These are phyloP conservation scores for Ceuthmochares aereus DNA, from an alignment of 2,113 vertebrate genomes.

Conservation along the genomic window DNA sequence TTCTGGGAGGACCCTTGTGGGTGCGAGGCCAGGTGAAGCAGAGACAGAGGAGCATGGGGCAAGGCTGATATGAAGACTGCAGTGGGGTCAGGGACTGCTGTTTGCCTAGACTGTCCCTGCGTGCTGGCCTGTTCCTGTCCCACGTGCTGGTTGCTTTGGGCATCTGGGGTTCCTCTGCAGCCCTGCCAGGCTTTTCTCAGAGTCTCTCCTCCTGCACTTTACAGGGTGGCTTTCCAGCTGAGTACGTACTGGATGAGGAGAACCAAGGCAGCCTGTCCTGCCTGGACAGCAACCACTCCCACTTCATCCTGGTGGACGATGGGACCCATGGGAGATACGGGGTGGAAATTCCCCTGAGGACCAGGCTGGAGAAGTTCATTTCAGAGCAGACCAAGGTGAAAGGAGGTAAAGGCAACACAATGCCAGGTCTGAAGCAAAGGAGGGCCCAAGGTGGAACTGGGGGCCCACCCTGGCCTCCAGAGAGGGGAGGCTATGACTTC, in stretches of 20 bases:
- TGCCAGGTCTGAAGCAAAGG: background rate
- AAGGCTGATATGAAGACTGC: background rate
- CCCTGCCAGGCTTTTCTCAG: background rate
- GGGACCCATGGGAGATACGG: slow-evolving; percentile 89
- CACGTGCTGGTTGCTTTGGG: background rate
- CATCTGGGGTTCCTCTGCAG: background rate
- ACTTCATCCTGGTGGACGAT: slow-evolving; percentile 95
- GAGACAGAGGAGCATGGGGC: background rate
- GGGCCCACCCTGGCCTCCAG: background rate
- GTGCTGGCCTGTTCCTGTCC: background rate
- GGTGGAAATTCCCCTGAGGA: slow-evolving; percentile 86
- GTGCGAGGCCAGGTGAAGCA: background rate
- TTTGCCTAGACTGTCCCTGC: background rate
- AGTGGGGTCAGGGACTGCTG: background rate
- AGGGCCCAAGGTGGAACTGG: background rate
- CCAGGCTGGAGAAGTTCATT: slow-evolving; percentile 89
- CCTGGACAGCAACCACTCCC: slow-evolving; percentile 93
- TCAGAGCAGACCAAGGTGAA: slow-evolving; percentile 82
- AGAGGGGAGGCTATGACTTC: background rate
- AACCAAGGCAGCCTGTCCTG: slow-evolving; percentile 87
- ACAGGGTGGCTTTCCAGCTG: slow-evolving; percentile 87
- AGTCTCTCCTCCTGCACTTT: background rate
- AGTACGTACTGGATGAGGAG: slow-evolving; percentile 86
- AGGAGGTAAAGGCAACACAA: slow-evolving; percentile 62
- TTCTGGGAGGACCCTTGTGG: background rate